phyloP scores from a whole-genome alignment of 1,140 invertebrate genomes.

The Laodelphax striatellus region DNA sequence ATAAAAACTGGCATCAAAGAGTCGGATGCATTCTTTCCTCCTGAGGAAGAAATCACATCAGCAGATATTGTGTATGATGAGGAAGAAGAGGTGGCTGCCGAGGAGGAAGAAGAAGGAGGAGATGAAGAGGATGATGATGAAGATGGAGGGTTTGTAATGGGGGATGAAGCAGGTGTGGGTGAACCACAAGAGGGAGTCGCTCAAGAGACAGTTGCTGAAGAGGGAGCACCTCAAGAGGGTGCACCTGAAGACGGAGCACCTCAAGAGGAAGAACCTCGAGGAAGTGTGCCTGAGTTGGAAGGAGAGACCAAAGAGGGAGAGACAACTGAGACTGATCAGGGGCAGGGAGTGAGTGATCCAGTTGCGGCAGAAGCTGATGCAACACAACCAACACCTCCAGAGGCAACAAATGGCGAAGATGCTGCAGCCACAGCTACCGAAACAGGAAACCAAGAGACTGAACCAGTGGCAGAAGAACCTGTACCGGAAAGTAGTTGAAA shows the following conservation, averaged over 20 bases:
- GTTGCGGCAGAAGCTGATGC: too few relatives aligned
- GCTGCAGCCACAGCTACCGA: too few relatives aligned
- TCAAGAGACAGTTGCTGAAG: background rate
- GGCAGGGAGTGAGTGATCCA: too few relatives aligned
- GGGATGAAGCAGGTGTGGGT: background rate
- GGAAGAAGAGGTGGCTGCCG: background rate
- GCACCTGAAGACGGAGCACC: background rate
- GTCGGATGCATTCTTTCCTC: slow-evolving; percentile 22
- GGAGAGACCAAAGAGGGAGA: too few relatives aligned
- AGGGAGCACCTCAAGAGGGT: background rate
- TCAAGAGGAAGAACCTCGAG: too few relatives aligned
- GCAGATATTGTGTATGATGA: background rate
- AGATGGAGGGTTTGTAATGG: background rate
- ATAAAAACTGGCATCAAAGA: slow-evolving; percentile 21
- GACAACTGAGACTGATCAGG: too few relatives aligned
- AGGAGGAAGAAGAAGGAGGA: background rate
- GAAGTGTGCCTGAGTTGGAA: too few relatives aligned
- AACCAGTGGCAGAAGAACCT: too few relatives aligned
- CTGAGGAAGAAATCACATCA: background rate
- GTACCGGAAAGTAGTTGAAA: too few relatives aligned
- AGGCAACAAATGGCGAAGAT: too few relatives aligned
- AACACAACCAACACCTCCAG: too few relatives aligned
- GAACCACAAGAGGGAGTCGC: background rate
- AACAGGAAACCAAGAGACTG: too few relatives aligned
- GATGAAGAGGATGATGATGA: slow-evolving; percentile 3